Conservation (phyloP, 2,888 invertebrate genomes). For the Schrankia costaestrigalis region DNA sequence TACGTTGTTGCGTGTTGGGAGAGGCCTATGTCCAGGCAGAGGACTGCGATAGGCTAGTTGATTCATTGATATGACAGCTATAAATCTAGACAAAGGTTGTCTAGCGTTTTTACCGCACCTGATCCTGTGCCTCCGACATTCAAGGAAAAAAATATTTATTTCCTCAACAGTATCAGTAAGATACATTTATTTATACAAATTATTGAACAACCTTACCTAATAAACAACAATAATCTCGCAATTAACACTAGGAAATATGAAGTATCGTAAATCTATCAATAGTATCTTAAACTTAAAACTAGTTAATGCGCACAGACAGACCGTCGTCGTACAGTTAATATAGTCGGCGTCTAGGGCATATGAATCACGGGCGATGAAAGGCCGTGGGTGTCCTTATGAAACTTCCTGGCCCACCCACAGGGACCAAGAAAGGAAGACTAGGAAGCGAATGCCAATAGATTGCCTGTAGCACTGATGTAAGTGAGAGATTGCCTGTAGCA, state of each 20-base stretch:
- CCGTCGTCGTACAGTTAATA: constrained; percentile 35
- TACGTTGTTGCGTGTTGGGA: too few relatives aligned
- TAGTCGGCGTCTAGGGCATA: constrained; percentile 40
- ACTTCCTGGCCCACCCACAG: constrained; percentile 75
- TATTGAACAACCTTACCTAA: too few relatives aligned
- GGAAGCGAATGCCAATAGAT: constrained; percentile 36
- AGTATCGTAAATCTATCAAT: constrained; percentile 41
- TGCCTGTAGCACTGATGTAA: constrained; percentile 26
- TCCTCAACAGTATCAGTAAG: too few relatives aligned
- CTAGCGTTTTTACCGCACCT: too few relatives aligned
- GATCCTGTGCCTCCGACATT: too few relatives aligned
- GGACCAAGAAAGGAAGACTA: constrained; percentile 35
- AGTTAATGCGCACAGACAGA: constrained; percentile 47
- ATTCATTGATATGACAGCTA: too few relatives aligned
- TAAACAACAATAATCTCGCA: constrained; percentile 14
- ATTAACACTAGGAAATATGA: constrained; percentile 16
- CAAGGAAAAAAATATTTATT: too few relatives aligned
- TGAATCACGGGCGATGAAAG: constrained; percentile 73
- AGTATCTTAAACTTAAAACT: constrained; percentile 34
- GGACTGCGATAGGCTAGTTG: too few relatives aligned
- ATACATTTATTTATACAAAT: too few relatives aligned
- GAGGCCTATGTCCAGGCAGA: too few relatives aligned
- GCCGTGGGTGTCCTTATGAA: constrained; percentile 61
- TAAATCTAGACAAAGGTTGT: too few relatives aligned
- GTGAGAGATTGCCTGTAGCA: constrained; percentile 25